Base-by-base conservation (phyloP, 2,888 invertebrate genomes). In the Heliconius hortense region DNA sequence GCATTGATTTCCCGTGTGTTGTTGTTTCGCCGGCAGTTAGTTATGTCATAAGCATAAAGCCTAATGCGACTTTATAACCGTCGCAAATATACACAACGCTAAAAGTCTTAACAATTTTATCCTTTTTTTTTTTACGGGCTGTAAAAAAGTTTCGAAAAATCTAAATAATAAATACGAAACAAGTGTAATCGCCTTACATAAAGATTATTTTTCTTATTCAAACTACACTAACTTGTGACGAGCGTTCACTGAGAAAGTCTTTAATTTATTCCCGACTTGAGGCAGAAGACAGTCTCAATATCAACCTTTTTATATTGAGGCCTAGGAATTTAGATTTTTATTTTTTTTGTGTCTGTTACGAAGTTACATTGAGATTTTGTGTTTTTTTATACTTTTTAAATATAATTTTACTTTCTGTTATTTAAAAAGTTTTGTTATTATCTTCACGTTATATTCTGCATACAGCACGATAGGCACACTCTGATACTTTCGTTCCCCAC, bases 201-300 rank as follows among this genome's bases (percentile, higher is more conserved):
- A 78, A 63, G 63, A 72, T 76, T 77, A 75, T 73, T 68, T 73
- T 76, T 73, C 70, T 76, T 73, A 76, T 73, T 72, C 71, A 63
- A 71, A 72, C 73, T 73, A 72, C 71, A 43, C 53, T 56, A 73
- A 73, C 76, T 68, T 66, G 53, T 77, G 66, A 66, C 59, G 71
- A 71, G 63, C 48, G 53, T 39, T 66, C 66, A 60, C 75, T 28
- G 26, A 56, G 71, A 60, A 75, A 75, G 67, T 75, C 64, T 60
- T 71, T 72, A 71, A 71, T 75, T 75, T 75, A 75, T 67, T 75
- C 64, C 26, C 39, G 59, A 31, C 28, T 24, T n/a, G 63, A 53
- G n/a, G 60, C 13, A 59, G 64, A 70, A 70, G n/a, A 13, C 35
- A 64, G 63, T 63, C 63, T n/a, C 56, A n/a, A n/a, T 11, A n/a